Base-by-base conservation (phyloP, 2,797 vertebrate species). In the Halcyon badia region DNA sequence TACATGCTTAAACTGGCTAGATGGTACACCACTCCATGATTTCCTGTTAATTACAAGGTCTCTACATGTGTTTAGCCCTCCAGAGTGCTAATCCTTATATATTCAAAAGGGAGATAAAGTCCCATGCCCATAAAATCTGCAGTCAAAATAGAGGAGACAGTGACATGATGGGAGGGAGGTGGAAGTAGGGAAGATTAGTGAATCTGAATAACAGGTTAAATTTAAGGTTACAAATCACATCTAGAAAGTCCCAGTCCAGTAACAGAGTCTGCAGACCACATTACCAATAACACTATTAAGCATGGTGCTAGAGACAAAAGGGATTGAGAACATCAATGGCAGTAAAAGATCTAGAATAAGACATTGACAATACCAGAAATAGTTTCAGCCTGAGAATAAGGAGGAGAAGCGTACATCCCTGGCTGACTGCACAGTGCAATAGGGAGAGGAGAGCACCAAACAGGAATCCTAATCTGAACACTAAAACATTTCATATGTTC, bases 401-500 rank as follows among this genome's bases (percentile, higher is more conserved):
- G 51, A 64, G 22, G 6, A 76, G 35, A 68, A 87, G 9, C 0
- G 0, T 11, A 56, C 10, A 33, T 37, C 30, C n/a, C 22, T 58
- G 24, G 8, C 22, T 90, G 70, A 54, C 21, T 66, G 30, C 18
- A 70, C 11, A 51, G 21, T 2, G 13, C 7, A 65, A 54, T 0
- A 31, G 11, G 31, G 9, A 68, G 58, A 66, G 9, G n/a, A 52
- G 14, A 84, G 5, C 44, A 69, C 17, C 26, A 25, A 73, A 31
- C 6, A 75, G 22, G 7, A 18, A 83, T 49, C 48, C 26, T 87
- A 15, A 33, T 69, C 46, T 46, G 20, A 90, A 90, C 10, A 41
- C 0, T 5, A 41, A 84, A 79, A 37, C 0, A 0, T 31, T 83
- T 66, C 4, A 3, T 14, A 21, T 44, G 52, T 85, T 52, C 37